Percentiles rank a stretch among this genome's conserved stretches.
Conservation (phyloP, 2,113 vertebrate genomes). For the Pteropus alecto region DNA sequence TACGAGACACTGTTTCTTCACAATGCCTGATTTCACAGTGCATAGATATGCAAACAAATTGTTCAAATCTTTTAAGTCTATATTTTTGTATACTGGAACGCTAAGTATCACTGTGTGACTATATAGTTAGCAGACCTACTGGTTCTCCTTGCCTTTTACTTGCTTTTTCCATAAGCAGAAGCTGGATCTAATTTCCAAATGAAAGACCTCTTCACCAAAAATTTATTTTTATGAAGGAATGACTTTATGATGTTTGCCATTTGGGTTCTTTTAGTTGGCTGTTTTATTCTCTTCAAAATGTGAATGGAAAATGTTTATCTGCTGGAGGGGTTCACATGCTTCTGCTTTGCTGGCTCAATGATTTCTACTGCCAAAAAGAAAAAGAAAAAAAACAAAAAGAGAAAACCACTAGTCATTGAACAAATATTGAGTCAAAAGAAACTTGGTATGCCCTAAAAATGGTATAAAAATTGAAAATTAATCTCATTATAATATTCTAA, state of each 20-base stretch:
- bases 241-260: constrained; percentile 72
- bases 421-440: constrained; percentile 36
- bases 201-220: constrained; percentile 79
- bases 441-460: background rate
- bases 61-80: constrained; percentile 49
- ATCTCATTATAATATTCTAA: background rate
- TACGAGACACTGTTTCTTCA: background rate
- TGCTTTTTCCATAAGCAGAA: constrained; percentile 72
- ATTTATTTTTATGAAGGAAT: constrained; percentile 82
- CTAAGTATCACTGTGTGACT: constrained; percentile 33
- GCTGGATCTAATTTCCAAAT: constrained; percentile 85
- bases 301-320: constrained; percentile 81
- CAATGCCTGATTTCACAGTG: constrained; percentile 41
- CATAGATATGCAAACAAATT: constrained; percentile 50
- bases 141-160: constrained; percentile 48
- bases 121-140: constrained; percentile 48
- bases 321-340: constrained; percentile 75
- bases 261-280: constrained; percentile 78
- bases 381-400: background rate
- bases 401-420: constrained; percentile 24
- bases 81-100: constrained; percentile 40
- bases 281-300: constrained; percentile 77
- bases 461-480: background rate
- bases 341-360: constrained; percentile 68
- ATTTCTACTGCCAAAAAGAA: constrained; percentile 56